Evolutionary conservation across 2,797 vertebrate species (phyloP).

Genomic region (Coccyzus lansbergi): DNA sequence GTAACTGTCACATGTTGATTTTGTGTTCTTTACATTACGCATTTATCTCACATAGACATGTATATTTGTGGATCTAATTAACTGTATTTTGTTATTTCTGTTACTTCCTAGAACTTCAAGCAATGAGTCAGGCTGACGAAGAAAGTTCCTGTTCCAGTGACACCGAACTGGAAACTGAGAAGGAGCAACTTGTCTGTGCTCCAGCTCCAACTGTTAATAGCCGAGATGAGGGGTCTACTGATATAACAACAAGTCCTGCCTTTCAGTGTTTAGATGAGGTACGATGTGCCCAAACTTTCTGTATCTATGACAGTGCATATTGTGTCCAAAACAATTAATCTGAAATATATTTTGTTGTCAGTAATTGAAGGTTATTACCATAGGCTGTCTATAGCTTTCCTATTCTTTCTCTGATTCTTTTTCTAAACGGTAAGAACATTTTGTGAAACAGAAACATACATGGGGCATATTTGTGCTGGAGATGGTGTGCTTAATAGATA

Average conservation of each 20-base stretch:
- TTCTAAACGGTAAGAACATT: background rate
- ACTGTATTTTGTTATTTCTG: background rate
- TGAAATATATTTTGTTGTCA: background rate
- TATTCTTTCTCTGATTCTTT: background rate
- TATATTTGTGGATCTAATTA: background rate
- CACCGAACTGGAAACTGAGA: constrained; percentile 42
- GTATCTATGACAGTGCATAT: background rate
- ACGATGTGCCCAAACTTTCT: background rate
- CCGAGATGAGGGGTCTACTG: constrained; percentile 69
- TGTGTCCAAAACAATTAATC: background rate
- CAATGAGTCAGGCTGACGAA: constrained; percentile 76
- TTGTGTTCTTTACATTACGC: background rate
- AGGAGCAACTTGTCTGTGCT: constrained; percentile 57
- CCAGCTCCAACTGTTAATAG: constrained; percentile 72
- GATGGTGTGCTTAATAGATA: background rate
- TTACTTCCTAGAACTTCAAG: constrained; percentile 43
- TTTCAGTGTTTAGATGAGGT: constrained; percentile 90
- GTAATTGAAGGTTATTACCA: background rate
- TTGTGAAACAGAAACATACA: background rate
- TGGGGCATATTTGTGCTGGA: background rate
- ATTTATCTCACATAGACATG: background rate
- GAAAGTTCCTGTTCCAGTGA: constrained; percentile 52
- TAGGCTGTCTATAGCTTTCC: background rate
- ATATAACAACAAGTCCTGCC: constrained; percentile 75
- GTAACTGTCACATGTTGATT: background rate